phyloP scores from a whole-genome alignment of 2,888 invertebrate species.

The Drosophila eohydei region DNA sequence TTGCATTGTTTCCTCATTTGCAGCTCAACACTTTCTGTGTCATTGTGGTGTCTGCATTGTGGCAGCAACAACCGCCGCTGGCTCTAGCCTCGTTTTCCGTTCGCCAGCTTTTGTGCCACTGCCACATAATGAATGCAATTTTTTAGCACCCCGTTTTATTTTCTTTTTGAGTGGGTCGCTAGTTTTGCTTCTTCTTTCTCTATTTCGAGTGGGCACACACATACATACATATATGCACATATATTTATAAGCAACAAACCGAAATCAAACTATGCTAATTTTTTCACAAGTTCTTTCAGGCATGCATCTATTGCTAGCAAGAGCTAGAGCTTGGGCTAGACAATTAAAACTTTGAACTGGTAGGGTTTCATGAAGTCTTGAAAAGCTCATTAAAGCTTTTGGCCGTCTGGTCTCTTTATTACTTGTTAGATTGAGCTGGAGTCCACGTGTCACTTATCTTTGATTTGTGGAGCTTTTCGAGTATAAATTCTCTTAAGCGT shows the following conservation, averaged over 20 bases:
- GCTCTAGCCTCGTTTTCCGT: conserved; percentile 69
- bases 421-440: too few relatives aligned
- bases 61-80: conserved; percentile 59
- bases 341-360: background rate
- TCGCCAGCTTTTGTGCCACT: conserved; percentile 60
- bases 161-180: conserved; percentile 54
- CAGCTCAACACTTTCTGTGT: conserved; percentile 77
- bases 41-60: conserved; percentile 71
- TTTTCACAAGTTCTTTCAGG: background rate
- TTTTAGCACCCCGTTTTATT: conserved; percentile 49
- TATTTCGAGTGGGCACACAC: conserved; percentile 10
- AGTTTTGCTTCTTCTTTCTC: background rate
- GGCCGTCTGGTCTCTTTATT: too few relatives aligned
- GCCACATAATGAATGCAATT: conserved; percentile 83
- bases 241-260: background rate
- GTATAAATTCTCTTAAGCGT: too few relatives aligned
- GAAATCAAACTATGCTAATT: conserved; percentile 41
- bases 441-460: too few relatives aligned
- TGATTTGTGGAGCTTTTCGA: too few relatives aligned
- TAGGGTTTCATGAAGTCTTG: too few relatives aligned
- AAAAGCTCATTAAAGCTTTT: background rate
- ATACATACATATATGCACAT: conserved; percentile 14
- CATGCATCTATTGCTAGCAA: too few relatives aligned
- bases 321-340: background rate
- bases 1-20: conserved; percentile 76